Base-by-base conservation (phyloP, 2,797 vertebrate species). In the Enteromius anoplus region DNA sequence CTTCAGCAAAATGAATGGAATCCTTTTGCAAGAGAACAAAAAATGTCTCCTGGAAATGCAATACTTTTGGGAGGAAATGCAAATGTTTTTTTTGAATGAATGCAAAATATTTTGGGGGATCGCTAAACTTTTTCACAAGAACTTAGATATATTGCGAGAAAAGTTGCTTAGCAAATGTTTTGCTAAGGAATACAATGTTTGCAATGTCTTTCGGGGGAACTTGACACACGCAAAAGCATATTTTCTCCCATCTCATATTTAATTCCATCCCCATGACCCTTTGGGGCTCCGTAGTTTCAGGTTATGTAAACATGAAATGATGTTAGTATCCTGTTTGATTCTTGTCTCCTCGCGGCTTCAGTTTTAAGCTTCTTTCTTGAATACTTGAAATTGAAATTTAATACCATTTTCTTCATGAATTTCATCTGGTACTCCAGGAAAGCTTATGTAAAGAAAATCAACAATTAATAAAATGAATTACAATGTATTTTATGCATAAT, bases 371-470 rank as follows among this genome's bases (percentile, higher is more conserved):
- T 84, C 85, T 87, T 84, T 95, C 90, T 94, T 94, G 87, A 94
- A 96, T 8, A 96, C 94, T 87, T 95, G 91, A 85, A 88, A 96
- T 89, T 92, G 91, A 85, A 93, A 96, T 82, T 90, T 91, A 0
- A 95, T 91, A n/a, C 94, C 93, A 1, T 94, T 93, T 85, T 96
- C 95, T 88, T 96, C 95, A 84, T 96, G 95, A 86, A 95, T 89
- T 75, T 86, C 93, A 81, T 86, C 79, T 0, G 93, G 93, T 2
- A 96, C 92, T 21, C 90, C 90, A 12, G 93, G 92, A 89, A 93
- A 95, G 11, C 94, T 96, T 42, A 68, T 34, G 69, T 66, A 72
- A 78, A 78, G 58, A 88, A 84, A 86, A 45, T 80, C 37, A 79
- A 60, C 10, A 68, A 47, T 64, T 40, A 17, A 65, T 11, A 78